Evolutionary conservation across 1,140 invertebrate species (phyloP).

Genomic region (Pinna nobilis): DNA sequence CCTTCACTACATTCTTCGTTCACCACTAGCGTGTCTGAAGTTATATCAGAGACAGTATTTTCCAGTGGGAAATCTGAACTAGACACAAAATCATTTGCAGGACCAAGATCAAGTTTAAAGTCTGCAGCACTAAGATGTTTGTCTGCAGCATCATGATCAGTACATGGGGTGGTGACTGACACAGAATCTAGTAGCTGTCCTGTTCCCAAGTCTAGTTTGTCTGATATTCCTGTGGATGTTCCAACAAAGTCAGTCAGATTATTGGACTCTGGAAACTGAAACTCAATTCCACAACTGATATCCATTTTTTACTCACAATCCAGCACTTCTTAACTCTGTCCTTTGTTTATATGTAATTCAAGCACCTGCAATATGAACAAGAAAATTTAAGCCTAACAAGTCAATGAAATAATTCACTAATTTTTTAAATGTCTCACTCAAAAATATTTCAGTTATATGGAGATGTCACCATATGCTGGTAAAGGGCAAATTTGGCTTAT

Average conservation of each 20-base stretch:
- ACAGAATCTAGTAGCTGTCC: slow-evolving; percentile 28
- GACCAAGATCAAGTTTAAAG: slow-evolving; percentile 43
- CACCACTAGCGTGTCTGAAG: slow-evolving; percentile 17
- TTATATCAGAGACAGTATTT: slow-evolving; percentile 31
- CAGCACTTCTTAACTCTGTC: too few relatives aligned
- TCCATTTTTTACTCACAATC: slow-evolving; percentile 26
- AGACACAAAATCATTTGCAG: slow-evolving; percentile 44
- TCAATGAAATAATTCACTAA: too few relatives aligned
- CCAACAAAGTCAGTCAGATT: slow-evolving; percentile 14
- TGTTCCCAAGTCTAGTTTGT: slow-evolving; percentile 30
- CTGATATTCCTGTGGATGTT: slow-evolving; percentile 12
- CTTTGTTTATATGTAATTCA: too few relatives aligned
- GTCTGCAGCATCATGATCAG: slow-evolving; percentile 16
- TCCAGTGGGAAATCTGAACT: slow-evolving; percentile 34
- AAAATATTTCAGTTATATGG: too few relatives aligned
- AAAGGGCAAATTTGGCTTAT: too few relatives aligned
- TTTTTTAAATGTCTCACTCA: too few relatives aligned
- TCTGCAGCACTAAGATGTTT: slow-evolving; percentile 39
- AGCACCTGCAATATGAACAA: too few relatives aligned
- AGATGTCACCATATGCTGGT: too few relatives aligned
- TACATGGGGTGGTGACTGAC: slow-evolving; percentile 12
- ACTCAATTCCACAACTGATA: slow-evolving; percentile 42
- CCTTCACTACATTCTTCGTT: slow-evolving; percentile 37
- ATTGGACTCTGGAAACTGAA: slow-evolving; percentile 35
- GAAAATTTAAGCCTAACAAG: too few relatives aligned